Base-by-base conservation (phyloP, 2,888 invertebrate species). In the Nymphalis urticae region DNA sequence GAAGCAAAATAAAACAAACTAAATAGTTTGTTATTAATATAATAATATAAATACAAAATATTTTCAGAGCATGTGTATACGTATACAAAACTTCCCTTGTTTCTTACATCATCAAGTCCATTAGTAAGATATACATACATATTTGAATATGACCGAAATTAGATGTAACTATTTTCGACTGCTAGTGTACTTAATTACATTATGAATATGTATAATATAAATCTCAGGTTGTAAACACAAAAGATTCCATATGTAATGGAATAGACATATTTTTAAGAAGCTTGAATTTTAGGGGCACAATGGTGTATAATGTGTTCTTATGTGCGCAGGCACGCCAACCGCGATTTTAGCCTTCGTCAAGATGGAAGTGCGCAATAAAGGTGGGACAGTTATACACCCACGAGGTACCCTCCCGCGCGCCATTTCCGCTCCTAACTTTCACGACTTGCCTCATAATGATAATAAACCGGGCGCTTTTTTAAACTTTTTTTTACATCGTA, bases 341-440 rank as follows among this genome's bases (percentile, higher is more conserved):
- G 65, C 51, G 73, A 73, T 70, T 72, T 72, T 70, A 65, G 74
- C 73, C 72, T 77, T 79, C 77, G 75, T 80, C 78, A 79, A 76
- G 73, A 70, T 70, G 64, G 74, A 85, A 73, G 81, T 80, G 62
- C 81, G 85, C 70, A 81, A 82, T 82, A 83, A 87, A 85, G 87
- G 85, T 85, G 78, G 76, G 78, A 71, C 74, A 75, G 74, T 75
- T 71, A 69, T 70, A 72, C 78, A 75, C 76, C 73, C 76, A 76
- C 76, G 80, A 75, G 75, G 77, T 75, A 75, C 78, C 76, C 80
- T 76, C 80, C 78, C 81, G 76, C 77, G 79, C 80, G 82, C 82
- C 89, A 88, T 89, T 90, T 90, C 90, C 91, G 87, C 85, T 77
- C 84, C 82, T 87, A 87, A 89, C 88, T 88, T 89, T 83, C 84